Base-by-base conservation (phyloP, 2,888 invertebrate species). In the Drosophila trichaetosa region DNA sequence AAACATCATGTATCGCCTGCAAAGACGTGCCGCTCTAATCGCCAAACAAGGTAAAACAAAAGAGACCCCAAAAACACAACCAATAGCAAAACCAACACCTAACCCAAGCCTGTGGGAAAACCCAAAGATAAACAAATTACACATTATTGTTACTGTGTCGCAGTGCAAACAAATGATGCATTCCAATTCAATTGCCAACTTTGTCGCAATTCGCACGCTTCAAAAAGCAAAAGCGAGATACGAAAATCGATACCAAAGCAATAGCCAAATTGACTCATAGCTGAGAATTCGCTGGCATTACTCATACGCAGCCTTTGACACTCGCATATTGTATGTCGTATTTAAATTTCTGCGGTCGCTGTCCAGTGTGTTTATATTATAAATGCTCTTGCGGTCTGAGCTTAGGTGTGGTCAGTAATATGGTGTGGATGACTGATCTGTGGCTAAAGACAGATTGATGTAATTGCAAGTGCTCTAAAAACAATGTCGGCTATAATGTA, bases 41-140 rank as follows among this genome's bases (percentile, higher is more conserved):
- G 89, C 91, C 83, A 92, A 92, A 85, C 89, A 92, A 92, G 92
- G 92, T 92, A 92, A 82, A 29, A 57, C n/a, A 62, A 34, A 51
- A 38, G 1, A 58, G 49, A 59, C 36, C 60, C 54, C 29, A 24
- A 61, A 53, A 42, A 3, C 40, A 24, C 2, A 21, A 13, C 5
- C 8, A 61, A 24, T 4, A 21, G 1, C 53, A 29, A 63, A 27
- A 24, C 29, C 48, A 11, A 13, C 31, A 52, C 21, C 51, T 36
- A 42, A 49, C 34, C 18, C 31, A 31, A 16, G 6, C 16, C 36
- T 21, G 16, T 31, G 36, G 21, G 24, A 21, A 53, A 48, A 31
- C 42, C 42, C 34, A 46, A 27, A 79, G 54, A 69, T 64, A 78
- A 77, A 48, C 18, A 42, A 49, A 54, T 54, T 56, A 59, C 62